Percentiles rank a stretch among this genome's conserved stretches.
Conservation (phyloP, 2,113 vertebrate species). For the Antechinus stuartii region DNA sequence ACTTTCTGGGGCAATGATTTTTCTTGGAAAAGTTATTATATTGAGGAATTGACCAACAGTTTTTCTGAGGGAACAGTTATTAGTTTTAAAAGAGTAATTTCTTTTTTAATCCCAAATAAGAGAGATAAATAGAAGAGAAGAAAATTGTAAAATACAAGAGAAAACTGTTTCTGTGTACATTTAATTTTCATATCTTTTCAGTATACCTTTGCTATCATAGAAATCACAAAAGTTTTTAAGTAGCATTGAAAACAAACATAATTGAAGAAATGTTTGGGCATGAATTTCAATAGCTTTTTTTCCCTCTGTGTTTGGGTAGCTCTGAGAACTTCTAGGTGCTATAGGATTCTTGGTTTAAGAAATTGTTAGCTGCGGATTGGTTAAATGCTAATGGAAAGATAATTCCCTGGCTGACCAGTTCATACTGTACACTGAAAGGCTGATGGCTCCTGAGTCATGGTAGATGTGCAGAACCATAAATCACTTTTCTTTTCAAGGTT, state of each 20-base stretch:
- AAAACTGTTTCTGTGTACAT: constrained; percentile 10
- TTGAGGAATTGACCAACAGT: background rate
- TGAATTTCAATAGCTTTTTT: constrained; percentile 64
- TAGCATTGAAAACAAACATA: constrained; percentile 26
- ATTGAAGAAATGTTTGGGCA: constrained; percentile 32
- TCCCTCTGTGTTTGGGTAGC: constrained; percentile 48
- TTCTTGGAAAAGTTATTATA: constrained; percentile 22
- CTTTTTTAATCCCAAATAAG: constrained; percentile 59
- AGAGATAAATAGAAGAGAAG: constrained; percentile 35
- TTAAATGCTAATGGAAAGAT: constrained; percentile 54
- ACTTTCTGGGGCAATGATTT: background rate
- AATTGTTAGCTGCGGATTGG: constrained; percentile 25
- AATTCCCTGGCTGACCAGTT: background rate
- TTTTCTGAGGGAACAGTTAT: constrained; percentile 31
- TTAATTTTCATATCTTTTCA: background rate
- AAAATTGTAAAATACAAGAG: background rate
- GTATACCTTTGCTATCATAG: constrained; percentile 31
- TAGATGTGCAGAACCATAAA: background rate
- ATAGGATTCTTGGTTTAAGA: constrained; percentile 61
- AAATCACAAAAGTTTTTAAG: background rate
- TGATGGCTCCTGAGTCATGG: background rate
- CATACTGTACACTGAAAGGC: background rate
- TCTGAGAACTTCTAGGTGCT: constrained; percentile 66
- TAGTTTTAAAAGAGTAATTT: constrained; percentile 9
- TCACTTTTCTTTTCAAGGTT: constrained; percentile 34